A percentile compares a stretch with the other conserved stretches of the same genome.
phyloP scores from a whole-genome alignment of 2,113 vertebrate species.

The Campylomormyrus tamandua region DNA sequence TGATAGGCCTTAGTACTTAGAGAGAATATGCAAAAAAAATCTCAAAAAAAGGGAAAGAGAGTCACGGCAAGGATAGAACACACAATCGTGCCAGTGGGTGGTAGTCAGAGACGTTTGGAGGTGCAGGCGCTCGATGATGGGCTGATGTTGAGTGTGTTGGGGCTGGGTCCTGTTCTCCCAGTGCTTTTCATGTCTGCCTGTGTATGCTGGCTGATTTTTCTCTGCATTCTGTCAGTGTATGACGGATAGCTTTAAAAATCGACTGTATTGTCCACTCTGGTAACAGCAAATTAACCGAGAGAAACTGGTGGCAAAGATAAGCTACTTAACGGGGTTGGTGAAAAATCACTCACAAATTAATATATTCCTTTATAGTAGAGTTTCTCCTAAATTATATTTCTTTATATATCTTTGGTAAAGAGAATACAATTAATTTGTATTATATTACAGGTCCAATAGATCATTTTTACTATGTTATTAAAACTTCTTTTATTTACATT shows the following conservation, averaged over 20 bases:
- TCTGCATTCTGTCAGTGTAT: neutral
- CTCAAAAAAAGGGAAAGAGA: neutral
- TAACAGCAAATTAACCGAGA: neutral
- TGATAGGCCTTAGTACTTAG: neutral
- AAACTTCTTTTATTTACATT: neutral
- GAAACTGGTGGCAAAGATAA: neutral
- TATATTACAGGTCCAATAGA: neutral
- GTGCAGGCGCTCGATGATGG: neutral
- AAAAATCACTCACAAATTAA: neutral
- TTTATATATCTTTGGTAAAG: neutral
- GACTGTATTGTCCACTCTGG: neutral
- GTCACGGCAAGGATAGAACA: neutral
- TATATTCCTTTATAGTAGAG: neutral
- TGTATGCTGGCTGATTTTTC: neutral
- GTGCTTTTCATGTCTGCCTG: neutral
- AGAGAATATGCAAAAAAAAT: neutral
- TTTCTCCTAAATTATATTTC: neutral
- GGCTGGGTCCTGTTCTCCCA: neutral
- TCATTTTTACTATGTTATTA: neutral
- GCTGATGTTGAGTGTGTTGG: neutral
- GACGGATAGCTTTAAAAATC: neutral
- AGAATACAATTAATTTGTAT: neutral
- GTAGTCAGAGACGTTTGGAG: neutral
- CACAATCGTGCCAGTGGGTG: neutral
- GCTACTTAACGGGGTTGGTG: neutral